Percentiles rank a stretch among this genome's conserved stretches.
phyloP scores from a whole-genome alignment of 2,888 invertebrate genomes.

The Leptinotarsa haldemani region DNA sequence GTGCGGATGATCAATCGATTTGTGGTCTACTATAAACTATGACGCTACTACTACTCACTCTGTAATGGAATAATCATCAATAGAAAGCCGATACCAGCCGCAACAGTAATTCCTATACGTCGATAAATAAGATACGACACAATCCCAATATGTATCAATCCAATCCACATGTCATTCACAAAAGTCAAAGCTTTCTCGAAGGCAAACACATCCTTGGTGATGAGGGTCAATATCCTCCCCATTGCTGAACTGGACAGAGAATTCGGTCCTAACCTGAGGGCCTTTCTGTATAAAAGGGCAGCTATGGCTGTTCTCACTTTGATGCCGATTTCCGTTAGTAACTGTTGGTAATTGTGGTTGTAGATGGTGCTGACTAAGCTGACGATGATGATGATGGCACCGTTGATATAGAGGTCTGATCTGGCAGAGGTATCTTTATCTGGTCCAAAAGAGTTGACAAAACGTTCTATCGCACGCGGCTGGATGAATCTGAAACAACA shows the following conservation, averaged over 20 bases:
- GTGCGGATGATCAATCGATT: neutral
- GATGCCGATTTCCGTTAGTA: conserved; percentile 79
- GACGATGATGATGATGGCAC: conserved; percentile 76
- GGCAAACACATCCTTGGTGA: conserved; percentile 92
- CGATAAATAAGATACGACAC: conserved; percentile 82
- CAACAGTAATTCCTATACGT: conserved; percentile 68
- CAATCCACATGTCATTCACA: conserved; percentile 92
- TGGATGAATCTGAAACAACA: conserved; percentile 52
- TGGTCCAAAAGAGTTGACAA: conserved; percentile 53
- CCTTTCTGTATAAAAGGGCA: conserved; percentile 81
- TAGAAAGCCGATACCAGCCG: conserved; percentile 70
- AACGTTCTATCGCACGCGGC: conserved; percentile 52
- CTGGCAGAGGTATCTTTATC: conserved; percentile 48
- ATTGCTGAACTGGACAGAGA: conserved; percentile 79
- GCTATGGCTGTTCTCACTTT: conserved; percentile 83
- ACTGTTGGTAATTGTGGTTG: conserved; percentile 79
- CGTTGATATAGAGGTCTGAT: conserved; percentile 76
- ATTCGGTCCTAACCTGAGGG: conserved; percentile 58
- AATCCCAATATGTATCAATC: conserved; percentile 84
- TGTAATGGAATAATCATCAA: conserved; percentile 65
- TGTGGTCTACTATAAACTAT: neutral
- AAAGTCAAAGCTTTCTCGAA: conserved; percentile 90
- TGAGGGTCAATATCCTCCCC: conserved; percentile 82
- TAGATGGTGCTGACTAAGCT: conserved; percentile 77
- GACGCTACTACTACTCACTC: conserved; percentile 55